Base-by-base conservation (phyloP, 2,113 vertebrate species). In the Pangasianodon gigas region DNA sequence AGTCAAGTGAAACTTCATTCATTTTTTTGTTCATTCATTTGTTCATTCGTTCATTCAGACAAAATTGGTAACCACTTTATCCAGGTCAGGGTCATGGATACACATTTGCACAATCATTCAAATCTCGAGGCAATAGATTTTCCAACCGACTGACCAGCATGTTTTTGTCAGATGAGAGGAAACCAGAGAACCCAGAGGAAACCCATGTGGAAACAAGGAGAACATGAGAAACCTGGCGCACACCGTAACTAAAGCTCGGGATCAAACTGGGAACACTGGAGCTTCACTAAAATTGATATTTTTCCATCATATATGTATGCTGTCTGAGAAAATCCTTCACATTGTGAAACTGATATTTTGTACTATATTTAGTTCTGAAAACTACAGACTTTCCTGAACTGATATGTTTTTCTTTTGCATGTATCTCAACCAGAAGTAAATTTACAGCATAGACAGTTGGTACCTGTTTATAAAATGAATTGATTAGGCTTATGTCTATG, bases 1-100 rank as follows among this genome's bases (percentile, higher is more conserved):
- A 77, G n/a, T 65, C 18, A 26, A 19, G 2, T 69, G 21, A 83
- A 77, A 60, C 21, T 90, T 88, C 83, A 92, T 74, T 1, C 48
- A 88, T 37, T 18, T 11, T 56, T 29, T 8, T 37, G 37, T 37
- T 37, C 37, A 37, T 83, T 83, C 46, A 52, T 52, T 81, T 26
- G 51, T 52, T 80, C 13, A 11, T 52, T 79, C 2, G 21, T 75
- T 19, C 24, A 26, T 80, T 26, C 41, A 79, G 24, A 16, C 26
- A 18, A 32, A 11, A 52, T 9, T 6, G 2, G n/a, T 56, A 56
- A 82, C 16, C 16, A 56, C 52, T 48, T 79, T 41, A 75, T 44
- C 71, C 19, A 75, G 71, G 41, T 75, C 41, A 80, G 11, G 16
- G 51, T 56, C 80, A 82, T 18, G 16, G 51, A 82, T 56, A 56